These are phyloP conservation scores for Gephyroberyx darwinii DNA, from an alignment of 2,797 vertebrate species.

Conservation along the genomic window DNA sequence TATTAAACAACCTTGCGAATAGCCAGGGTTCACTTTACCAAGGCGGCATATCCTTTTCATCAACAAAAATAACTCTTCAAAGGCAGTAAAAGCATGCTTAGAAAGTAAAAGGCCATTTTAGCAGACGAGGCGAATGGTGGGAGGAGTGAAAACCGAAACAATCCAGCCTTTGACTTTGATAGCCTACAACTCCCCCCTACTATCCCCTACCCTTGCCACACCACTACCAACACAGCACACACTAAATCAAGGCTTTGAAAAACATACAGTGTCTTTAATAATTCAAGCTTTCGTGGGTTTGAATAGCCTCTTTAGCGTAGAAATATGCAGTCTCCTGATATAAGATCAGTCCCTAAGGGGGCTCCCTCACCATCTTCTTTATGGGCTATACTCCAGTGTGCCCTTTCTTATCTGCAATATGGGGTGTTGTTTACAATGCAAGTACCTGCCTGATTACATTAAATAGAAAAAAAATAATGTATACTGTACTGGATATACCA, in stretches of 20 bases:
- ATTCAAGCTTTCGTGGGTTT: constrained; percentile 81
- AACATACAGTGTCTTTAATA: constrained; percentile 85
- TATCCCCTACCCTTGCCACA: constrained; percentile 53
- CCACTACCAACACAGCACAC: constrained; percentile 46
- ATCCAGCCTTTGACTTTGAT: constrained; percentile 69
- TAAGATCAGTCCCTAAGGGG: constrained; percentile 80
- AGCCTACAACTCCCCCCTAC: constrained; percentile 45
- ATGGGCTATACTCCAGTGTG: constrained; percentile 42
- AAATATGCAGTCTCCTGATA: constrained; percentile 84
- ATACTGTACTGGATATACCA: not conserved
- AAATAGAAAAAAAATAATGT: constrained; percentile 33
- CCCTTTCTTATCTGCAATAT: constrained; percentile 54
- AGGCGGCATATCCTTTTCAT: constrained; percentile 83
- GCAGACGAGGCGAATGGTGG: constrained; percentile 62
- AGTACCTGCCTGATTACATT: constrained; percentile 69
- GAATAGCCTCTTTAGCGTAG: constrained; percentile 83
- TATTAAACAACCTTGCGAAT: constrained; percentile 81
- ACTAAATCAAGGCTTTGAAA: constrained; percentile 85
- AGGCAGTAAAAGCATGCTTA: constrained; percentile 84
- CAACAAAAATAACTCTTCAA: constrained; percentile 85
- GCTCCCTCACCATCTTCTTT: constrained; percentile 51
- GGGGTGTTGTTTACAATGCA: constrained; percentile 68
- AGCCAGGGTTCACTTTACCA: constrained; percentile 75
- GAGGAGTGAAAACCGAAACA: constrained; percentile 69
- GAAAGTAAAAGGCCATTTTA: constrained; percentile 84